Evolutionary conservation across 1,140 invertebrate genomes (phyloP).

Genomic region (Drosophila burlai): DNA sequence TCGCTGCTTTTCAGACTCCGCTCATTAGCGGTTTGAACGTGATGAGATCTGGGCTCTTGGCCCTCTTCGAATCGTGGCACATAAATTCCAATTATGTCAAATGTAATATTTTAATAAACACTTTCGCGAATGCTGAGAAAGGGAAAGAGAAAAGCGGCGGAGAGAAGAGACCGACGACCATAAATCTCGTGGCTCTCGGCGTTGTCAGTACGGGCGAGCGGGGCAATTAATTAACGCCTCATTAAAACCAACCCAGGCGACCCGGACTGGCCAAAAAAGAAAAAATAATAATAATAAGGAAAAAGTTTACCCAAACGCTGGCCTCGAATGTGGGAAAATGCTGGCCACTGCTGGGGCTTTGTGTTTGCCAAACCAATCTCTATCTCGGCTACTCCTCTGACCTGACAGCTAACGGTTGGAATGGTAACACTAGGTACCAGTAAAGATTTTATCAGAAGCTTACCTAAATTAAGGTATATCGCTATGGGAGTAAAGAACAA

Average conservation of each 20-base stretch:
- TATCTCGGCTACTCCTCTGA: constrained; percentile 16
- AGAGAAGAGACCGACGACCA: constrained; percentile 30
- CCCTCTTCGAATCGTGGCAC: constrained; percentile 38
- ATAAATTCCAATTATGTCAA: constrained; percentile 85
- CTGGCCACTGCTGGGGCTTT: constrained; percentile 27
- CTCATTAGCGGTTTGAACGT: constrained; percentile 38
- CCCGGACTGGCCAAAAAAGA: constrained; percentile 31
- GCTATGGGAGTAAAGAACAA: background rate
- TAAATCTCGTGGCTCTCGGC: constrained; percentile 64
- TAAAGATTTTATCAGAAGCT: background rate
- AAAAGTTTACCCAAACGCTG: constrained; percentile 43
- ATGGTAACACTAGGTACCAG: constrained; percentile 20
- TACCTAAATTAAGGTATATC: background rate
- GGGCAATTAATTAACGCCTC: constrained; percentile 84
- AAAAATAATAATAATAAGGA: constrained; percentile 3
- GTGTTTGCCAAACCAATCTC: constrained; percentile 46
- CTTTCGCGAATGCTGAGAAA: constrained; percentile 67
- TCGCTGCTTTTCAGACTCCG: constrained; percentile 13
- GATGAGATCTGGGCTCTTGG: constrained; percentile 29
- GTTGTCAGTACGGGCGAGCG: constrained; percentile 71
- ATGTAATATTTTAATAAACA: constrained; percentile 85
- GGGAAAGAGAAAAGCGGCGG: constrained; percentile 38
- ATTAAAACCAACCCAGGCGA: constrained; percentile 73
- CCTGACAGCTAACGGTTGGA: constrained; percentile 20
- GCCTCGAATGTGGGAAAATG: constrained; percentile 71